Conservation (phyloP, 92 coral and sea anemone genomes). For the Blastomussa wellsi region DNA sequence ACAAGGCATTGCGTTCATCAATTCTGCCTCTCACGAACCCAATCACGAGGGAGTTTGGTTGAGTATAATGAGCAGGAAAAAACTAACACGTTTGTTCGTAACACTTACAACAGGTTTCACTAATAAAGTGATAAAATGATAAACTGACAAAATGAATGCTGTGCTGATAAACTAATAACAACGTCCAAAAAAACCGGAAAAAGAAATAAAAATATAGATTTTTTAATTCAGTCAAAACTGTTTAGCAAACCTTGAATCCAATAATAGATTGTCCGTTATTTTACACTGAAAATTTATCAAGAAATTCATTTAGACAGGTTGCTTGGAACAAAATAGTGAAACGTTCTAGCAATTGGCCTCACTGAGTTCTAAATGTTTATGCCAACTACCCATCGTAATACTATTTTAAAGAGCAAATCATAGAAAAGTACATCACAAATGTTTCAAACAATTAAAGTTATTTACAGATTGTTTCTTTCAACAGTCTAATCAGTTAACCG, state of each 20-base stretch:
- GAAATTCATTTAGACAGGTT: not conserved
- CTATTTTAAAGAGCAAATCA: not conserved
- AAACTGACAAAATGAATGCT: too few species aligned
- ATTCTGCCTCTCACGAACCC: not conserved
- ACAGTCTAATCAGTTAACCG: not conserved
- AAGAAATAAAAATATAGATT: not conserved
- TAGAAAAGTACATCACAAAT: not conserved
- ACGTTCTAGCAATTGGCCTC: not conserved
- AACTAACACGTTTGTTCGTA: not conserved
- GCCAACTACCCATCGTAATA: not conserved
- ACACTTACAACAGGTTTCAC: not conserved
- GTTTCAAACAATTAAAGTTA: not conserved
- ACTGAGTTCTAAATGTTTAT: not conserved
- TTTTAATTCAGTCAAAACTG: not conserved
- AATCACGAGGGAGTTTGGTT: not conserved
- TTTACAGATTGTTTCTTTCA: not conserved
- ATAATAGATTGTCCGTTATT: not conserved
- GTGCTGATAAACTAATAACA: not conserved
- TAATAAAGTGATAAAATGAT: too few species aligned
- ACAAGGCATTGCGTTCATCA: not conserved
- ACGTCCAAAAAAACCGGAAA: not conserved
- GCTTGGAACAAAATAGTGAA: not conserved
- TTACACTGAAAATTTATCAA: not conserved
- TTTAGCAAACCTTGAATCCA: not conserved
- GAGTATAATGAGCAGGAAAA: not conserved